A percentile compares a stretch with the other conserved stretches of the same genome.
Conservation (phyloP, 2,797 vertebrate species). For the Tokudaia muenninki region DNA sequence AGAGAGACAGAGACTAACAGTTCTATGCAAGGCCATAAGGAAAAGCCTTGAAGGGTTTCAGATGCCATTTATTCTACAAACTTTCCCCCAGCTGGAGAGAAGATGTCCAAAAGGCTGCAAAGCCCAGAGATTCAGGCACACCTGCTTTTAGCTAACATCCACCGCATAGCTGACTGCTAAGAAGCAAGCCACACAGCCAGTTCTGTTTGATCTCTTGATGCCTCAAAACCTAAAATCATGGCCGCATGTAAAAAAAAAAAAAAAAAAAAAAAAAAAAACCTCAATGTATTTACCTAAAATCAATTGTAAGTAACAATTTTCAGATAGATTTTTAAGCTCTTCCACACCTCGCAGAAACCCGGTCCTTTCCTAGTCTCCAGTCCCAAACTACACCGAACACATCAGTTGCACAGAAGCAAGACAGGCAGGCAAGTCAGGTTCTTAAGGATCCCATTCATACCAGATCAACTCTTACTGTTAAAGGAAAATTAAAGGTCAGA, state of each 20-base stretch:
- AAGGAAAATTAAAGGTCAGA: slow-evolving; percentile 42
- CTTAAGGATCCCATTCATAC: slow-evolving; percentile 25
- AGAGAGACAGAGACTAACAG: background rate
- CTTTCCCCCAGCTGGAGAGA: slow-evolving; percentile 45
- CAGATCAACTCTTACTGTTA: slow-evolving; percentile 46
- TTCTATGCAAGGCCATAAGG: slow-evolving; percentile 16
- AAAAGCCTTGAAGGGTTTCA: slow-evolving; percentile 37
- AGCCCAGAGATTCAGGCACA: slow-evolving; percentile 16
- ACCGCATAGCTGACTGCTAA: background rate
- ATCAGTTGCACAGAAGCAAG: slow-evolving; percentile 60
- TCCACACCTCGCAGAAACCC: slow-evolving; percentile 45
- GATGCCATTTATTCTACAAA: slow-evolving; percentile 26
- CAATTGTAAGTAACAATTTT: slow-evolving; percentile 52
- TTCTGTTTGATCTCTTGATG: background rate
- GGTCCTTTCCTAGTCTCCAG: background rate
- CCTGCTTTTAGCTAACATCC: slow-evolving; percentile 16
- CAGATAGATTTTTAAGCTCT: slow-evolving; percentile 48
- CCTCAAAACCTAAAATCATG: slow-evolving; percentile 55
- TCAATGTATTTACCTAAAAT: slow-evolving; percentile 60
- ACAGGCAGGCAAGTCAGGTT: slow-evolving; percentile 46
- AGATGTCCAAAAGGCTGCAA: background rate
- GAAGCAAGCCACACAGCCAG: background rate
- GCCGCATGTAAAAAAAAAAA: background rate
- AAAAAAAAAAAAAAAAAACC: background rate
- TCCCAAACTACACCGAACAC: slow-evolving; percentile 38